Base-by-base conservation (phyloP, 2,888 invertebrate species). In the Chrysina gloriosa region DNA sequence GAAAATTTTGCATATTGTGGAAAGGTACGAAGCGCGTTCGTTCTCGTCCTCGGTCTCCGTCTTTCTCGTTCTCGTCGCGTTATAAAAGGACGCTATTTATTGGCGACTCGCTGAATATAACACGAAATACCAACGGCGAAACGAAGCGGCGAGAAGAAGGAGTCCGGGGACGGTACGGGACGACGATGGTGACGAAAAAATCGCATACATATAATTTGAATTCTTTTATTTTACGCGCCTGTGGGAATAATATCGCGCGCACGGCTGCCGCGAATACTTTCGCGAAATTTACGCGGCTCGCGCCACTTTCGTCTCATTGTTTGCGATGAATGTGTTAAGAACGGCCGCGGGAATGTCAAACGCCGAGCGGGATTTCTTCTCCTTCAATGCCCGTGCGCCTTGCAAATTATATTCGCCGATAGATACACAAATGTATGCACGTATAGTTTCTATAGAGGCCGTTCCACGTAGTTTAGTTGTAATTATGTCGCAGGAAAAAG, bases 141-240 rank as follows among this genome's bases (percentile, higher is more conserved):
- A 7, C n/a, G 14, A 50, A 11, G 25, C 6, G 16, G 5, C n/a
- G 25, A 23, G 14, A 58, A 36, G 39, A 14, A n/a, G 25, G 11
- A 23, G 11, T n/a, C 6, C n/a, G 6, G n/a, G 23, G 19, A 27
- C n/a, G 27, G 42, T 56, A 9, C 47, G 39, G 2, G 16, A 7
- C 29, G 52, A 11, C 14, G 7, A 23, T 73, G 77, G 78, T 81
- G 81, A 81, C 82, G 80, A 80, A 82, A 83, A 82, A 83, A 82
- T 81, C 79, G 80, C 80, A 79, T 80, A 80, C 81, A 80, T 83
- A 83, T 82, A 81, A 82, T 82, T 82, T 81, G 80, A 81, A 81
- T 83, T 81, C 81, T 82, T 82, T 82, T 82, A 81, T 81, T 82
- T 81, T 79, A 79, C 79, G 78, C 78, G 77, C 78, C 78, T 71